Conservation (phyloP, 2,888 invertebrate genomes). For the Neoscelio sp. region DNA sequence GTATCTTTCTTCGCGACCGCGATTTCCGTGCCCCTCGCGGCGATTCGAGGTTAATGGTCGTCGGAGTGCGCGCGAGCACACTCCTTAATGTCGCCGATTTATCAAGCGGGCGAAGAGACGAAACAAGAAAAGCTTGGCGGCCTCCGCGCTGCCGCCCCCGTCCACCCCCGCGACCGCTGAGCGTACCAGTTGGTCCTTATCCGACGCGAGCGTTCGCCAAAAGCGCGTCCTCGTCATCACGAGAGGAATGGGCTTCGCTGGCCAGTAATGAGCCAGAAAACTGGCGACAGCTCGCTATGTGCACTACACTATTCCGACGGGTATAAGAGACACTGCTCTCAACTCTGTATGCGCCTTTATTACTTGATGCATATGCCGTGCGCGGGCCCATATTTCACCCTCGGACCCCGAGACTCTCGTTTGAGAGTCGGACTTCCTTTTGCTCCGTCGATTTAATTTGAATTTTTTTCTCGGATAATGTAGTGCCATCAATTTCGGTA, state of each 20-base stretch:
- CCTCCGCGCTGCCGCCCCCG: slow-evolving; percentile 51
- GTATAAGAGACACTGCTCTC: slow-evolving; percentile 58
- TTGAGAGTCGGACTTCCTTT: slow-evolving; percentile 29
- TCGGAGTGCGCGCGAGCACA: slow-evolving; percentile 60
- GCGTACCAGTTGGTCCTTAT: slow-evolving; percentile 23
- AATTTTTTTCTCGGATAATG: slow-evolving; percentile 16
- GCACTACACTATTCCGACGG: slow-evolving; percentile 67
- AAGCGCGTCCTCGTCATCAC: slow-evolving; percentile 45
- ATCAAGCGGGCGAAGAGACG: slow-evolving; percentile 73
- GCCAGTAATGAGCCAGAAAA: slow-evolving; percentile 83
- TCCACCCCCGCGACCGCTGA: slow-evolving; percentile 43
- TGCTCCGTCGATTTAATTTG: slow-evolving; percentile 32
- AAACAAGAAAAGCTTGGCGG: slow-evolving; percentile 73
- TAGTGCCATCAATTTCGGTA: not conserved
- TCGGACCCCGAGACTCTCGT: slow-evolving; percentile 31
- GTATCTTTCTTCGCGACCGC: too few relatives aligned
- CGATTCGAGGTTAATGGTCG: slow-evolving; percentile 72
- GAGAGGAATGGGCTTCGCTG: slow-evolving; percentile 78
- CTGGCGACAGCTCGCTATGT: slow-evolving; percentile 82
- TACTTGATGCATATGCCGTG: slow-evolving; percentile 61
- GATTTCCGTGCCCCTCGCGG: slow-evolving; percentile 63
- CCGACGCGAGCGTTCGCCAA: slow-evolving; percentile 3
- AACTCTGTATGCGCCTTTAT: slow-evolving; percentile 54
- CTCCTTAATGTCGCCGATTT: slow-evolving; percentile 75
- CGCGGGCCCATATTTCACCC: slow-evolving; percentile 45